Evolutionary conservation across 2,113 vertebrate genomes (phyloP), one percentile per base, ranked within the genome.

Genomic region (Tragelaphus scriptus): DNA sequence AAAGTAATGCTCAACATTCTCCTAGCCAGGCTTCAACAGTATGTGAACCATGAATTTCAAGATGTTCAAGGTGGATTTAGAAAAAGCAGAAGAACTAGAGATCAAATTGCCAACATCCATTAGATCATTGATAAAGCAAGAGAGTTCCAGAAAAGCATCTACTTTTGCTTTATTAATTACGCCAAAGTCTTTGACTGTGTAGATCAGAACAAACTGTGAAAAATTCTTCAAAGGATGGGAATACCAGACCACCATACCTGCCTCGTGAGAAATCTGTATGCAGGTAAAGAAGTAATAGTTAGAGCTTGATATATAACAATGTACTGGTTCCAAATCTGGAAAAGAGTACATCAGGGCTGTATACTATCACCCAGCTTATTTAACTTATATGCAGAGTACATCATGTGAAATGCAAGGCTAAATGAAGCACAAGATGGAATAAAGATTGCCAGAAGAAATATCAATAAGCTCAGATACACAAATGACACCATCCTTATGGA

Each of bases 101-200:
- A 23, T 36, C 65, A 36, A 71, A 12, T 21, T 71, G 17, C 65
- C 65, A 71, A 36, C 36, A 71, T 71, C 10, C 8, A 11, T 3
- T 36, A 19, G 17, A 36, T 71, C 17, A 21, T 71, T 0, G 1
- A 71, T 6, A 71, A 71, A 11, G 2, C 17, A 71, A 71, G n/a
- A 71, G n/a, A 71, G n/a, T 71, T 71, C 17, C 17, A 36, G 17
- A 71, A 36, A 71, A 36, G 65, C 65, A 36, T 71, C 17, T 71
- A 71, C n/a, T 21, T 36, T 4, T 21, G n/a, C 17, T 68, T 68
- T 68, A 68, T 36, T 68, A 68, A n/a, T n/a, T 68, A 36, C 0
- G 0, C 2, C 0, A 5, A 68, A 68, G 32, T 9, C 17, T 68
- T 68, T 68, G 17, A 21, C 65, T 36, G 0, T 68, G 65, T 68